These are phyloP conservation scores for Sesamia nonagrioides DNA, from an alignment of 1,140 invertebrate genomes.

Conservation along the genomic window DNA sequence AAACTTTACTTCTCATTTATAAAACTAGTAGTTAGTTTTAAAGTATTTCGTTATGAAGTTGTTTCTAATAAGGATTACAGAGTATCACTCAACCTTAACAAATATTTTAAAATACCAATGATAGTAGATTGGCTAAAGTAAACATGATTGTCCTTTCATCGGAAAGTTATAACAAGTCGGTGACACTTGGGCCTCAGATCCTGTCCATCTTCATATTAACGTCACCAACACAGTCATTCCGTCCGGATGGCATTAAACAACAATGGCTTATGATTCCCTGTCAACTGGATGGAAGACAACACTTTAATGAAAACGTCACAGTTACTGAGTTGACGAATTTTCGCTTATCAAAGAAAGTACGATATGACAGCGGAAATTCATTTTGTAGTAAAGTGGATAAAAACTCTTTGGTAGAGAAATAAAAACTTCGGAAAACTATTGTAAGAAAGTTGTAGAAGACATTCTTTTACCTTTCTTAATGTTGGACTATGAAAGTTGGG, in stretches of 20 bases:
- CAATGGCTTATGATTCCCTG: conserved; percentile 63
- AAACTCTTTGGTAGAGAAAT: conserved; percentile 42
- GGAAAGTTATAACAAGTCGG: conserved; percentile 41
- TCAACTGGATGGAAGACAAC: conserved; percentile 61
- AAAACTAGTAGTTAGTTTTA: too few species aligned
- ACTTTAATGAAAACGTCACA: conserved; percentile 67
- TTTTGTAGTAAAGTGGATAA: conserved; percentile 57
- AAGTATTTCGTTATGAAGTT: too few species aligned
- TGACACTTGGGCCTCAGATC: conserved; percentile 42
- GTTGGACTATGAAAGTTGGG: conserved; percentile 1
- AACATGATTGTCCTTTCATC: conserved; percentile 28
- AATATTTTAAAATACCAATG: neutral
- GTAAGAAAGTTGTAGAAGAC: conserved; percentile 36
- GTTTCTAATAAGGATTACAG: too few species aligned
- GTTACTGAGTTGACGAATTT: conserved; percentile 57
- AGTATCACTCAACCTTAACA: neutral
- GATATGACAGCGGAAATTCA: conserved; percentile 58
- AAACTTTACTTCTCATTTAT: too few species aligned
- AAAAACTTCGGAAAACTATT: conserved; percentile 45
- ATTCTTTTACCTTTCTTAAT: conserved; percentile 34
- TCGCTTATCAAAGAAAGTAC: conserved; percentile 57
- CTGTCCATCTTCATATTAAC: conserved; percentile 48
- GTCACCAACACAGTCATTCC: conserved; percentile 39
- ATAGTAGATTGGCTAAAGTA: neutral
- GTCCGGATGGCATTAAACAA: conserved; percentile 57